Evolutionary conservation across 2,797 vertebrate genomes (phyloP).

Genomic region (Carcharodon carcharias): DNA sequence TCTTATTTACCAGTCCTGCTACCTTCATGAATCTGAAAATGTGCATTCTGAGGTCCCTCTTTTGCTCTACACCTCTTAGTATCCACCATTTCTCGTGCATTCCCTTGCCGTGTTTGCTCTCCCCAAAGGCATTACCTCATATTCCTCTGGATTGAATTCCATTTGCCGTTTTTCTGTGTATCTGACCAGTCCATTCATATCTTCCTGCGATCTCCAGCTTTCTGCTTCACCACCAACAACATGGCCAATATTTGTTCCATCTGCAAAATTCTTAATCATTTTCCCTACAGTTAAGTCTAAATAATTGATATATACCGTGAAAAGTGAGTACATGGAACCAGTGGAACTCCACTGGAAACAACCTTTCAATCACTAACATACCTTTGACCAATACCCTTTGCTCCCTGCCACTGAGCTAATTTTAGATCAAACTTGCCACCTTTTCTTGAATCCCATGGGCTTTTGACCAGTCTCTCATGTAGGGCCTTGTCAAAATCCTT

Average conservation of each 20-base stretch:
- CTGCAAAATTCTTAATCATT: not conserved
- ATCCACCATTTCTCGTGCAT: not conserved
- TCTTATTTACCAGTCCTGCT: no score
- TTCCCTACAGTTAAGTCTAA: not conserved
- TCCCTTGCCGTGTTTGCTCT: not conserved
- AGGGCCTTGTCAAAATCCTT: not conserved
- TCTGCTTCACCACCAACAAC: not conserved
- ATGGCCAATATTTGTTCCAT: not conserved
- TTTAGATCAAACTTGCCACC: not conserved
- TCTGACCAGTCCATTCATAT: not conserved
- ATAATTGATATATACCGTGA: not conserved
- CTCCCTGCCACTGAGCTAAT: not conserved
- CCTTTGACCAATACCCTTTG: not conserved
- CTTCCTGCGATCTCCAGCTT: not conserved
- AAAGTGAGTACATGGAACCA: not conserved
- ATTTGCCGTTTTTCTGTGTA: not conserved
- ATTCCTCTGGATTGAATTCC: not conserved
- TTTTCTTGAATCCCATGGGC: not conserved
- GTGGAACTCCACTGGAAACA: not conserved
- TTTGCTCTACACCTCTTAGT: no score
- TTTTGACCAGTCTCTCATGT: not conserved
- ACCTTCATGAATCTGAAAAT: no score
- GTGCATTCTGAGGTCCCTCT: no score
- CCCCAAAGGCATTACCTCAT: not conserved
- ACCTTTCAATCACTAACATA: not conserved